Evolutionary conservation across 2,888 invertebrate species (phyloP), one percentile per base, ranked within the genome.

Genomic region (Rhagium mordax): DNA sequence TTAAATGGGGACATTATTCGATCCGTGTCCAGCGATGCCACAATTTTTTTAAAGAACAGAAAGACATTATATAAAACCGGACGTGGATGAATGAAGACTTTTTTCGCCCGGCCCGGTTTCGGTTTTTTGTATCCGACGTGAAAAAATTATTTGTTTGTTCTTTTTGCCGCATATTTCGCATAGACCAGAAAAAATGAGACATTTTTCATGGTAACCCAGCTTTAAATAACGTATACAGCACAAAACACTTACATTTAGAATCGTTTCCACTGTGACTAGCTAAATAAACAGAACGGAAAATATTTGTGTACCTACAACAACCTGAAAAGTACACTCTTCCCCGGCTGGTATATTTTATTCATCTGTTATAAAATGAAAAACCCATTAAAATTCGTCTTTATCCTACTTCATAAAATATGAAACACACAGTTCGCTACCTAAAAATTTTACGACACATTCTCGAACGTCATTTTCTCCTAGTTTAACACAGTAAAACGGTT

Each of bases 391-490:
- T 24, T 57, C 27, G 29, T 21, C 57, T 57, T 41, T 57, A 67
- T 67, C 57, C 24, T 21, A 21, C 20, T 24, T 20, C 33, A 33
- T 55, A 41, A 65, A 65, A 18, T 47, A 47, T 57, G n/a, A 67
- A 67, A 57, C 41, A 57, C 20, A 18, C 66, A 16, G 24, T 15
- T n/a, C 20, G n/a, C 16, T 24, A 24, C 57, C 57, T 65, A 66
- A 72, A 69, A 77, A 74, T 74, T 76, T 77, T 74, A 77, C 65
- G 77, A 71, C 65, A 66, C 65, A 74, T 74, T 71, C 70, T 73
- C 71, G 59, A 74, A 74, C 47, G 76, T 71, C 74, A 67, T 67
- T 67, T 57, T 55, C 67, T 67, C 67, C 47, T 65, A 71, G 65
- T 66, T 71, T 71, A 59, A 27, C 60, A 16, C 59, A 16, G 59